A percentile compares a stretch with the other conserved stretches of the same genome.
phyloP scores from a whole-genome alignment of 2,797 vertebrate genomes.

The Dallia pectoralis region DNA sequence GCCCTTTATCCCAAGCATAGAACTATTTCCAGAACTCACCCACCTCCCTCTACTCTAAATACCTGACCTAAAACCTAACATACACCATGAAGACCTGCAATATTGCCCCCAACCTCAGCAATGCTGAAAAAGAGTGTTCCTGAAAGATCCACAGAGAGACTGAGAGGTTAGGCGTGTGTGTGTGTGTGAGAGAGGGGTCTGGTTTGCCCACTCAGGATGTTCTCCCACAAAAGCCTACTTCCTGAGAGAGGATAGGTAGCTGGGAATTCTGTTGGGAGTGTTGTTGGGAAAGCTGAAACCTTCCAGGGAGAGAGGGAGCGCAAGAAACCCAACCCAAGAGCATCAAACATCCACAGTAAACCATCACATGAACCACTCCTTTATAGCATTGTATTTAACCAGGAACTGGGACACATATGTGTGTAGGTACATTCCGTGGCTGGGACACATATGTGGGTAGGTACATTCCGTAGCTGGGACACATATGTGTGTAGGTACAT shows the following conservation, averaged over 20 bases:
- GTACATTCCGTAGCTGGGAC: constrained; percentile 23
- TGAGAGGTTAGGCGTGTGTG: constrained; percentile 1
- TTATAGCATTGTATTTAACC: not conserved
- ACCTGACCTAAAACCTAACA: not conserved
- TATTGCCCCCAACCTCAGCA: not conserved
- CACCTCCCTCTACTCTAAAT: not conserved
- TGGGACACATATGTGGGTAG: constrained; percentile 18
- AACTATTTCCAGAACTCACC: too few species aligned
- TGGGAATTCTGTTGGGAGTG: constrained; percentile 44
- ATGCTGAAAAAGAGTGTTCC: not conserved
- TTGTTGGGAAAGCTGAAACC: constrained; percentile 11
- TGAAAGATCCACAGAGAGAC: not conserved
- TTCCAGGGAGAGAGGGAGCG: not conserved
- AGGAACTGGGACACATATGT: not conserved
- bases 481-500: not conserved
- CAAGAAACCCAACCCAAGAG: constrained; percentile 27
- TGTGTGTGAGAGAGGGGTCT: constrained; percentile 27
- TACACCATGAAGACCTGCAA: not conserved
- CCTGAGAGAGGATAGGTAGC: constrained; percentile 32
- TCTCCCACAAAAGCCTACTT: constrained; percentile 60
- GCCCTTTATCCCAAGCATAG: too few species aligned
- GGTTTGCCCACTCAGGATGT: constrained; percentile 55
- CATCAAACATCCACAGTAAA: not conserved
- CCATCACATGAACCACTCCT: not conserved
- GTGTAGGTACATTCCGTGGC: not conserved